phyloP scores from a whole-genome alignment of 1,140 invertebrate species.

The Drosophila insularis region DNA sequence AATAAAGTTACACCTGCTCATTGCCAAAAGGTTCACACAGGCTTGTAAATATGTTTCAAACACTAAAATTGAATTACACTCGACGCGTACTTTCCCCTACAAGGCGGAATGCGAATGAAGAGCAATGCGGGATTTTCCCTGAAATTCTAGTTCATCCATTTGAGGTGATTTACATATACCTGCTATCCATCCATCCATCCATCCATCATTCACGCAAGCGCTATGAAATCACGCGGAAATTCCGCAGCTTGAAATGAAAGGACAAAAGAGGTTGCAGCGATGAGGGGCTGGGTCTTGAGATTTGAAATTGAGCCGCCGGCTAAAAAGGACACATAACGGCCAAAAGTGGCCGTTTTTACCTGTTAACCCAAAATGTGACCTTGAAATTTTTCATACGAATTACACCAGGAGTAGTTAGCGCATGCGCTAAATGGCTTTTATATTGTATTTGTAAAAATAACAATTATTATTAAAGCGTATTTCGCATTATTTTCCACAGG shows the following conservation, averaged over 20 bases:
- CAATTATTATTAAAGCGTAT: conserved; percentile 81
- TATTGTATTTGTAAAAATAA: conserved; percentile 78
- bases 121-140: conserved; percentile 58
- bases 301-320: neutral
- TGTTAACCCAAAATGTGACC: conserved; percentile 64
- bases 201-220: conserved; percentile 71
- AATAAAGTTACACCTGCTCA: neutral
- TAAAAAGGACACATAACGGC: conserved; percentile 41
- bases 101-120: conserved; percentile 67
- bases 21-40: neutral
- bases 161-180: conserved; percentile 71
- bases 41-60: neutral
- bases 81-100: conserved; percentile 58
- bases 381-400: conserved; percentile 75
- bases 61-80: conserved; percentile 21
- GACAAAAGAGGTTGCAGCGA: conserved; percentile 11
- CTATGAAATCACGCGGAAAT: conserved; percentile 71
- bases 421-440: conserved; percentile 80
- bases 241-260: conserved; percentile 68
- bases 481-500: conserved; percentile 80
- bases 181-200: conserved; percentile 31
- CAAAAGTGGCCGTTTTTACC: conserved; percentile 52
- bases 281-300: neutral
- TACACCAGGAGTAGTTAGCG: conserved; percentile 74
- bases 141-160: conserved; percentile 60